Base-by-base conservation (phyloP, 1,140 invertebrate genomes). In the Pomacea maculata region DNA sequence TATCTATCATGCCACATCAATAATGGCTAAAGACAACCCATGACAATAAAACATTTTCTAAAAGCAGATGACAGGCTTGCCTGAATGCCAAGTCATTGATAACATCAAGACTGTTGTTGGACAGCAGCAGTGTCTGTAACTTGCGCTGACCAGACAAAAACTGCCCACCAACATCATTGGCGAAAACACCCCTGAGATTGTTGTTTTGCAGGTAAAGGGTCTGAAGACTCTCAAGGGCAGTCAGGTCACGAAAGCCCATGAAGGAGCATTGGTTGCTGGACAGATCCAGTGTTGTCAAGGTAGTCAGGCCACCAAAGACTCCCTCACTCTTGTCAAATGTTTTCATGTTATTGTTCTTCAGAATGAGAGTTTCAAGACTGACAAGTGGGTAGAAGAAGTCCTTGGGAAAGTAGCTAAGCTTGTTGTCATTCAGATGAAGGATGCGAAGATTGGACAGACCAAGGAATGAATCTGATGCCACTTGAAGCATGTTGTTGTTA, bases 281-380 rank as follows among this genome's bases (percentile, higher is more conserved):
- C 52, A 88, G 71, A 70, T 85, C 85, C 8, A 88, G 79, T 74
- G 83, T 86, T 14, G 65, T 17, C 72, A 88, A 71, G 7, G 84
- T 82, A 0, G 73, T 72, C 77, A 85, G 74, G 12, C 78, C 70
- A 5, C 78, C 70, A 65, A 88, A 85, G 11, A 81, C 55, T 6
- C 76, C 79, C n/a, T 72, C 57, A 45, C 80, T 74, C 15, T 76
- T 21, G 45, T 83, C 82, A 76, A 86, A 82, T 55, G 52, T 63
- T 57, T 81, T 78, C 10, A 88, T 63, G 74, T 85, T 86, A 82
- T 88, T 88, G 21, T 85, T 86, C 70, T 85, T 85, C 12, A 88
- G 73, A 19, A 84, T 81, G 1, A 88, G 75, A 19, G 85, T 85
- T 19, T 72, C 57, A 10, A 88, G 83, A 21, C 80, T 73, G n/a